Percentiles rank a stretch among this genome's conserved stretches.
These are phyloP conservation scores for Cyrtodaria siliqua DNA, from an alignment of 2,888 invertebrate genomes.

Conservation along the genomic window DNA sequence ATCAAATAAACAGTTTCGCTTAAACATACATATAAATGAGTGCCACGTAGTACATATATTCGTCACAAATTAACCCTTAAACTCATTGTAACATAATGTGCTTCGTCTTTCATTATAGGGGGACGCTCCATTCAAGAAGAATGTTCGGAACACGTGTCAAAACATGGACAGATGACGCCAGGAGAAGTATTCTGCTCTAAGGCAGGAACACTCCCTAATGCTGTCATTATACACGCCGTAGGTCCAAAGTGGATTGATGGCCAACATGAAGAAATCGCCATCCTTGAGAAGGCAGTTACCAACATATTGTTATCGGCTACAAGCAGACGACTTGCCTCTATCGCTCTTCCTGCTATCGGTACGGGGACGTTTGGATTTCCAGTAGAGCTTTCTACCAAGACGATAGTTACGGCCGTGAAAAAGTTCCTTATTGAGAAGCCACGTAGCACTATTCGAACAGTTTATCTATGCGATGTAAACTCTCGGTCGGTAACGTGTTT, in stretches of 20 bases:
- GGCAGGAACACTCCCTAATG: constrained; percentile 63
- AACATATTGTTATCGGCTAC: constrained; percentile 57
- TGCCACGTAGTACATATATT: too few relatives aligned
- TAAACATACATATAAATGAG: too few relatives aligned
- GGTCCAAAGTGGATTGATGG: constrained; percentile 71
- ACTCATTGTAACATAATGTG: too few relatives aligned
- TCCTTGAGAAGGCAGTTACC: constrained; percentile 59
- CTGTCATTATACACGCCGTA: constrained; percentile 70
- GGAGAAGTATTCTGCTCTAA: constrained; percentile 62
- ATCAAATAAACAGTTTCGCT: too few relatives aligned
- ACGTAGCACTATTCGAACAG: constrained; percentile 20
- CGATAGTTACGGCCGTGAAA: constrained; percentile 40
- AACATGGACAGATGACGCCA: constrained; percentile 51
- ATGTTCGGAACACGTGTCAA: constrained; percentile 54
- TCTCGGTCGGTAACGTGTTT: too few relatives aligned
- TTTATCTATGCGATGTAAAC: constrained; percentile 43
- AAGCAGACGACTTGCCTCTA: constrained; percentile 38
- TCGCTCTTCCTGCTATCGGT: constrained; percentile 79
- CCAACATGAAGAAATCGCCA: constrained; percentile 42
- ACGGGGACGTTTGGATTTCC: constrained; percentile 76
- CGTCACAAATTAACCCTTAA: too few relatives aligned
- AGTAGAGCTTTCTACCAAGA: constrained; percentile 34
- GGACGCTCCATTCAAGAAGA: constrained; percentile 67
- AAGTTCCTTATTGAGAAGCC: constrained; percentile 30
- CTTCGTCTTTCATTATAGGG: too few relatives aligned